These are phyloP conservation scores for Thysanoteuthis rhombus DNA, from an alignment of 2,888 invertebrate species.

Conservation along the genomic window DNA sequence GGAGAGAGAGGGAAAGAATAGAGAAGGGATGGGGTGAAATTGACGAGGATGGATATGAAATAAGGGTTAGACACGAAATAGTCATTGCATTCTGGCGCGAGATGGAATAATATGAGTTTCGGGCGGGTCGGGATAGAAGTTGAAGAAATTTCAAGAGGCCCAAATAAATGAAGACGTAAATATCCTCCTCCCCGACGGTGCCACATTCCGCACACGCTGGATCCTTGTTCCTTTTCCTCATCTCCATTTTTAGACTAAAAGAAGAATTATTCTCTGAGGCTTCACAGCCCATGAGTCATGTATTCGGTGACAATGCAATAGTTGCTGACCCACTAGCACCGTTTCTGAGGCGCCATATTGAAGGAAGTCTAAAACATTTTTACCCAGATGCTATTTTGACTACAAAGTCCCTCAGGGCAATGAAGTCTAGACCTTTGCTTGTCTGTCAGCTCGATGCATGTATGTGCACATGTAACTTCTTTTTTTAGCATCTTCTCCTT, in stretches of 20 bases:
- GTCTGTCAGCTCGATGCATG: not conserved
- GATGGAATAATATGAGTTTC: no score
- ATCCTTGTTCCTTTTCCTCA: not conserved
- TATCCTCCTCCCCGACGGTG: not conserved
- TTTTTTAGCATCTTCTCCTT: no score
- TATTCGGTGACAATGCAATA: not conserved
- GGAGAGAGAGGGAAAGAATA: not conserved
- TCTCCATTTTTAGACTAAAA: not conserved
- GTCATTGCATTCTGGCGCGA: not conserved
- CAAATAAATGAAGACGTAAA: not conserved
- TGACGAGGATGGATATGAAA: not conserved
- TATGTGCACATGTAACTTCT: no score
- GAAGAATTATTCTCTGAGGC: not conserved
- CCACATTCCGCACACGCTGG: not conserved
- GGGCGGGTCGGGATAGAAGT: no score
- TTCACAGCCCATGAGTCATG: not conserved
- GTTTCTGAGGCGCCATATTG: not conserved
- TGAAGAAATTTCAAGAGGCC: not conserved
- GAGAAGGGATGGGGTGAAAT: not conserved
- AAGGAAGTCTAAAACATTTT: not conserved
- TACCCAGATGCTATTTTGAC: not conserved
- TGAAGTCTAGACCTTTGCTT: not conserved
- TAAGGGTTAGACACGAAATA: not conserved
- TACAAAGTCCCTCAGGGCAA: not conserved
- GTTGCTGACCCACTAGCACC: not conserved